Percentiles rank a stretch among this genome's conserved stretches.
Conservation (phyloP, 2,113 vertebrate species). For the Dicerorhinus sumatrensis region DNA sequence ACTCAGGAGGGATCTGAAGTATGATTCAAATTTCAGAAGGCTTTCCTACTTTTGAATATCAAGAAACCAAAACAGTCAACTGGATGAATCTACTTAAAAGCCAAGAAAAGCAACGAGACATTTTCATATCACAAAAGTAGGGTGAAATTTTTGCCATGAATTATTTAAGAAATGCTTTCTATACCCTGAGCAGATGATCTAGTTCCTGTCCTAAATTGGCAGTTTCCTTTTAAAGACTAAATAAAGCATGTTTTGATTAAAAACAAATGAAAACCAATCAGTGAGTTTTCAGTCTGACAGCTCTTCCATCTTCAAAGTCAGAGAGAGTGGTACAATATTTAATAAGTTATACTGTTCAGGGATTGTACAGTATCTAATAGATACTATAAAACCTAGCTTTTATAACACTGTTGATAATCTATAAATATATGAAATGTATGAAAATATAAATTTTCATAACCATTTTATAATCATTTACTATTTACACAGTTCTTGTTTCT, state of each 20-base stretch:
- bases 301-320: neutral
- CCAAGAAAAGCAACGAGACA: slow-evolving; percentile 61
- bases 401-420: neutral
- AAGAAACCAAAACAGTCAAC: slow-evolving; percentile 64
- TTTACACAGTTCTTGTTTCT: neutral
- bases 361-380: neutral
- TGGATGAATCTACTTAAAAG: slow-evolving; percentile 45
- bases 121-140: slow-evolving; percentile 57
- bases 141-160: slow-evolving; percentile 31
- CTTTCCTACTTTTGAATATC: slow-evolving; percentile 59
- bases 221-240: slow-evolving; percentile 51
- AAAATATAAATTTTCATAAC: neutral
- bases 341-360: neutral
- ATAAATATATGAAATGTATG: neutral
- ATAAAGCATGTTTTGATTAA: neutral
- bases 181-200: slow-evolving; percentile 41
- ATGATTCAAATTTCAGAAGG: slow-evolving; percentile 67
- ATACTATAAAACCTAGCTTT: neutral
- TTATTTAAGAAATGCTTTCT: slow-evolving; percentile 67
- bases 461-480: neutral
- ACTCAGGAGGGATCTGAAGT: slow-evolving; percentile 57
- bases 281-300: neutral
- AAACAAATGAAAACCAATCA: slow-evolving; percentile 2
- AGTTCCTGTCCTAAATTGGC: slow-evolving; percentile 31
- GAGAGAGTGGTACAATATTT: neutral